Evolutionary conservation across 2,113 vertebrate species (phyloP), one percentile per base, ranked within the genome.

Genomic region (Erpornis zantholeuca): DNA sequence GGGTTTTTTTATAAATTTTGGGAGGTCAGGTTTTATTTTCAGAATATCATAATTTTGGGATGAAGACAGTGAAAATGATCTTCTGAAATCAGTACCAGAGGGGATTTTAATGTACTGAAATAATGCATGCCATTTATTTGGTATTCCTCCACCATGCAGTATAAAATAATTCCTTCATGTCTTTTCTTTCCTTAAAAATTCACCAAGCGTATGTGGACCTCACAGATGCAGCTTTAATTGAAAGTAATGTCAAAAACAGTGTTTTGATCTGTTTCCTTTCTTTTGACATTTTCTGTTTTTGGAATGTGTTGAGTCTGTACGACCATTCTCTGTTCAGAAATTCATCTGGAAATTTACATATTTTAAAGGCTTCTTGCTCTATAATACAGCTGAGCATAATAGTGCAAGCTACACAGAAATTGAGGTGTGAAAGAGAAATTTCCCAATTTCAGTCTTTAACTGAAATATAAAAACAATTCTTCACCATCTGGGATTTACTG

Each of bases 221-320:
- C 95, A 96, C 88, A 96, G 94, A 96, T 94, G 96, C 89, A 97
- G 95, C 91, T 97, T 96, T 97, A 97, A 97, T 97, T 97, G 95
- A 97, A 97, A 96, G 95, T 96, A 97, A 96, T 97, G 95, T 96
- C 90, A 87, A 96, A 96, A 97, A 71, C 19, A 69, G 75, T 82
- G 82, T 96, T 97, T 97, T 96, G 71, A 94, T 96, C 86, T 97
- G 91, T 82, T 86, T 97, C 90, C 57, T 95, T 95, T 96, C 94
- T 95, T 97, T 96, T 97, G 94, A 95, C 91, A 93, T 85, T 94
- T 65, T 94, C 95, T 94, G 84, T 52, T 95, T 95, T 96, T 93
- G 93, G 56, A 86, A 94, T 95, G 56, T 94, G 81, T 96, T 97
- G 88, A 90, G 93, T 96, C 95, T 93, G 91, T 90, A 93, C 66